Conservation (phyloP, 1,140 invertebrate species). For the Habropoda laboriosa region DNA sequence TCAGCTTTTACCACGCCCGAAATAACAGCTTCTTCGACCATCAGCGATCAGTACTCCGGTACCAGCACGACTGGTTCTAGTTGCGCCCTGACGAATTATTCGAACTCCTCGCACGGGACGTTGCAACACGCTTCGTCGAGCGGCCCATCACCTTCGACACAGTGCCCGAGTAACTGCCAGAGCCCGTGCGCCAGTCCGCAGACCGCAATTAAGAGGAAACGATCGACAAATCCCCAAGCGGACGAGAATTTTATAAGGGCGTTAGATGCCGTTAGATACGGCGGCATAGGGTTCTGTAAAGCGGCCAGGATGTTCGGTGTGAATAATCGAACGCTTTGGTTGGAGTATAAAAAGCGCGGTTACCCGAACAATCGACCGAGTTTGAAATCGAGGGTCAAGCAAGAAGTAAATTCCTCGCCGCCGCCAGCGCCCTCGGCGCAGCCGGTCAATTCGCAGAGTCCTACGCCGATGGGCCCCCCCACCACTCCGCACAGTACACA, state of each 20-base stretch:
- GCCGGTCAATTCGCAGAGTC: constrained; percentile 78
- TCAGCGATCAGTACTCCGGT: constrained; percentile 75
- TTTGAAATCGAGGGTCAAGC: constrained; percentile 86
- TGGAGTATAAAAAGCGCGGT: constrained; percentile 91
- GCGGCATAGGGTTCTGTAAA: constrained; percentile 93
- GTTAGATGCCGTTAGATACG: constrained; percentile 89
- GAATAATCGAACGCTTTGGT: constrained; percentile 91
- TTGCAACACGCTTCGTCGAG: constrained; percentile 64
- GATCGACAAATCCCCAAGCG: constrained; percentile 87
- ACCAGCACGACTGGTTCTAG: constrained; percentile 72
- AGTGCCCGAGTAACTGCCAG: constrained; percentile 76
- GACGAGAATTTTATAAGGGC: constrained; percentile 91
- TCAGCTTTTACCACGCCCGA: constrained; percentile 79
- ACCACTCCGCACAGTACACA: constrained; percentile 79
- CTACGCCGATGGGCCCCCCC: constrained; percentile 82
- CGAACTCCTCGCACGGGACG: constrained; percentile 72
- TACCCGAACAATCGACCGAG: constrained; percentile 89
- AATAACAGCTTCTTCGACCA: constrained; percentile 76
- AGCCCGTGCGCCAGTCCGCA: constrained; percentile 79
- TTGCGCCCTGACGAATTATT: constrained; percentile 75
- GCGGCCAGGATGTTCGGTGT: constrained; percentile 91
- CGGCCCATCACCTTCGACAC: constrained; percentile 70
- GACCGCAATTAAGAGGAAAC: constrained; percentile 82
- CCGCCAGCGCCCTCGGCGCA: constrained; percentile 68
- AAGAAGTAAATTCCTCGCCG: constrained; percentile 82